These are phyloP conservation scores for Cataglyphis hispanica DNA, from an alignment of 1,140 invertebrate genomes.

Conservation along the genomic window DNA sequence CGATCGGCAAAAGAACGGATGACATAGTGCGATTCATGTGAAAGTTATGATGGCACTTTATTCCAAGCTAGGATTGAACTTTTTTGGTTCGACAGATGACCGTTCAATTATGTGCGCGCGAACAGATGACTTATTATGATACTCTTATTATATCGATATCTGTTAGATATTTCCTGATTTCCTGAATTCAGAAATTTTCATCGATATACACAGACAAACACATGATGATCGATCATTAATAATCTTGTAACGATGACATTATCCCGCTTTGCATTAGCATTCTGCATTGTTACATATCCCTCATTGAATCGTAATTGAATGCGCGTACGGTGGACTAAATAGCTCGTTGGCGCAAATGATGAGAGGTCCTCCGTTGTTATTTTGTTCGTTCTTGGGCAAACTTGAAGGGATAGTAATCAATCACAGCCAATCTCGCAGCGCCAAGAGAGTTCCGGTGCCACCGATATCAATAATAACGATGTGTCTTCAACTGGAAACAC, in stretches of 20 bases:
- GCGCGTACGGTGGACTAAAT: constrained; percentile 3
- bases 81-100: not conserved
- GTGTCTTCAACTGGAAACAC: constrained; percentile 42
- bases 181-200: not conserved
- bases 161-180: not conserved
- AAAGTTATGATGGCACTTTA: constrained; percentile 23
- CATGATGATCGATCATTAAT: constrained; percentile 20
- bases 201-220: not conserved
- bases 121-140: not conserved
- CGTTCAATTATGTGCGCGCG: not conserved
- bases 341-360: constrained; percentile 20
- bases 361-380: not conserved
- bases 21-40: constrained; percentile 24
- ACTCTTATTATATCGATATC: not conserved
- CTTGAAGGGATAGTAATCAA: constrained; percentile 40
- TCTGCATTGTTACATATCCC: constrained; percentile 8
- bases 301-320: constrained; percentile 13
- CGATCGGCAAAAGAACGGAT: constrained; percentile 34
- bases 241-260: constrained; percentile 3
- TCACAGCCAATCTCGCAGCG: constrained; percentile 39
- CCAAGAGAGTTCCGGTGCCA: not conserved
- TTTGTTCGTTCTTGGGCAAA: not conserved
- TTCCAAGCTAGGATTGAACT: constrained; percentile 16
- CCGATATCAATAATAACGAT: constrained; percentile 20
- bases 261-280: constrained; percentile 37